Percentiles rank a stretch among this genome's conserved stretches.
phyloP scores from a whole-genome alignment of 2,797 vertebrate species.

The Phoeniculus purpureus region DNA sequence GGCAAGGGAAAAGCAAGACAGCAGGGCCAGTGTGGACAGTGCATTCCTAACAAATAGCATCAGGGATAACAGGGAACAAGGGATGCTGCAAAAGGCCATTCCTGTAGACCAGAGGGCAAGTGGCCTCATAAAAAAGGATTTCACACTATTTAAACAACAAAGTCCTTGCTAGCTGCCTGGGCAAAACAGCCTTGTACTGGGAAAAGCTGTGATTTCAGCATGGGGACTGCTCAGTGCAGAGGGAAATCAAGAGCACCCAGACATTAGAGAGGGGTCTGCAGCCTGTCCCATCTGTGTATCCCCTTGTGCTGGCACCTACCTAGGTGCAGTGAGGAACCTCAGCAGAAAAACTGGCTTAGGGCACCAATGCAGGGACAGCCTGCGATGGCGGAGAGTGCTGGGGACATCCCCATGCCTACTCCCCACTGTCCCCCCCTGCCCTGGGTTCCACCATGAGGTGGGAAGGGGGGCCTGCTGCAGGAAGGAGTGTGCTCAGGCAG shows the following conservation, averaged over 20 bases:
- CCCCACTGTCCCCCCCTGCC: not conserved
- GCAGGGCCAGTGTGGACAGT: not conserved
- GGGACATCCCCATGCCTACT: rapidly evolving
- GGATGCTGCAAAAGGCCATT: conserved; percentile 12
- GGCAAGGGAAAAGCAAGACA: not conserved
- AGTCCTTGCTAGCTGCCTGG: conserved; percentile 8
- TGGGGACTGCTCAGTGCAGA: not conserved
- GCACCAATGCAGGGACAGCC: not conserved
- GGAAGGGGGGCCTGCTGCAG: not conserved
- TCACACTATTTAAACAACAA: conserved; percentile 60
- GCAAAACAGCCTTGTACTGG: not conserved
- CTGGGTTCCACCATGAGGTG: rapidly evolving
- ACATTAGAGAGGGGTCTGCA: not conserved
- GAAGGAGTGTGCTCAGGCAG: not conserved
- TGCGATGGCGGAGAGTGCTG: rapidly evolving
- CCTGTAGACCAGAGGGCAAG: conserved; percentile 23
- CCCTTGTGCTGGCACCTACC: not conserved
- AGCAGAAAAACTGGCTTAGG: not conserved
- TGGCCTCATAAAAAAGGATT: conserved; percentile 56
- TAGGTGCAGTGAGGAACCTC: not conserved
- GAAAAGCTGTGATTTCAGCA: not conserved
- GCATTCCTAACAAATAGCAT: not conserved
- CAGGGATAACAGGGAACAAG: not conserved
- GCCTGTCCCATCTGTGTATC: not conserved
- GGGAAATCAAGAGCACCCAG: not conserved